Evolutionary conservation across 2,113 vertebrate species (phyloP).

Genomic region (Trichechus manatus): DNA sequence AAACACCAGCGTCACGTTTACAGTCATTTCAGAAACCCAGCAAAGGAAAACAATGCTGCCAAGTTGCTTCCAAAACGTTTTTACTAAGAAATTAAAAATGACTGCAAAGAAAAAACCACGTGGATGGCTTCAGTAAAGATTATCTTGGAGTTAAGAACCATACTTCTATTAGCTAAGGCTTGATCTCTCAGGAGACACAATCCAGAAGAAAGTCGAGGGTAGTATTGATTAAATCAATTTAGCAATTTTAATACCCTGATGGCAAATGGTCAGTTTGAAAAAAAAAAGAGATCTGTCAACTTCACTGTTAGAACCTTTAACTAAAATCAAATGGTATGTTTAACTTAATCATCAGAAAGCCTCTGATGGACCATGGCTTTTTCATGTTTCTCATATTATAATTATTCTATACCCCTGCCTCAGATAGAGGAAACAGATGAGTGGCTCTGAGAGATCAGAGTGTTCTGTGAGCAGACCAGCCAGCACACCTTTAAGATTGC

Average conservation of each 20-base stretch:
- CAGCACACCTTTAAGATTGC: neutral
- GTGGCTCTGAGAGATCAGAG: neutral
- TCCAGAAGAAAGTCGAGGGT: conserved; percentile 4
- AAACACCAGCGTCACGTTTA: neutral
- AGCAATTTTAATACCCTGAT: conserved; percentile 46
- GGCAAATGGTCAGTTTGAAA: conserved; percentile 45
- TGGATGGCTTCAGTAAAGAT: conserved; percentile 10
- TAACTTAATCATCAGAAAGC: conserved; percentile 14
- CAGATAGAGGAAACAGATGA: neutral
- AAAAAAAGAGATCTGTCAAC: neutral
- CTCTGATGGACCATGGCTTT: neutral
- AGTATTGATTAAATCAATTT: conserved; percentile 20
- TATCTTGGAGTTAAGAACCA: conserved; percentile 31
- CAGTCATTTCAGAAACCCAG: neutral
- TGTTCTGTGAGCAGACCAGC: conserved; percentile 12
- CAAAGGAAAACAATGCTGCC: neutral
- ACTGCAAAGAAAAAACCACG: conserved; percentile 6
- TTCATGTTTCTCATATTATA: conserved; percentile 4
- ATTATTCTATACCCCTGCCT: neutral
- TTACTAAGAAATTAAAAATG: conserved; percentile 27
- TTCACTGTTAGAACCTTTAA: conserved; percentile 49
- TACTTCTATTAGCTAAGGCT: neutral
- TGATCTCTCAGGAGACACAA: conserved; percentile 40
- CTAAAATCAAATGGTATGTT: conserved; percentile 60
- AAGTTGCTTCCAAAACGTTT: conserved; percentile 33